phyloP scores from a whole-genome alignment of 2,888 invertebrate genomes.

The Leptopilina syphax region DNA sequence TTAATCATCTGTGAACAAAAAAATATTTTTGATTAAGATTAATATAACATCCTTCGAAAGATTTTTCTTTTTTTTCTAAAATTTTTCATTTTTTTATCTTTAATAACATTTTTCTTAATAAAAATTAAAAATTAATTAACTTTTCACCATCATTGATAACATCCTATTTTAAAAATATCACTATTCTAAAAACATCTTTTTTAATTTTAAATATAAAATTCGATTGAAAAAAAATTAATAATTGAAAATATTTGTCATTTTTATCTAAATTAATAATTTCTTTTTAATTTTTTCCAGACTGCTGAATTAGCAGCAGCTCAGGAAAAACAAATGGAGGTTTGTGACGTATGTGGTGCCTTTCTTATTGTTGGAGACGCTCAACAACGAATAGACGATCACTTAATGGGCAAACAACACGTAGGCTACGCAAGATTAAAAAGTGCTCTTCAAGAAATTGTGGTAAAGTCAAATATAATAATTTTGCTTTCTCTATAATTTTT shows the following conservation, averaged over 20 bases:
- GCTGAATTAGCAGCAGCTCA: conserved; percentile 92
- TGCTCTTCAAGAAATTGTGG: conserved; percentile 80
- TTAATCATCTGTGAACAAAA: background rate
- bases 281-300: conserved; percentile 75
- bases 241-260: background rate
- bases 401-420: conserved; percentile 99
- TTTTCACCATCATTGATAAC: background rate
- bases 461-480: conserved; percentile 56
- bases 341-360: conserved; percentile 98
- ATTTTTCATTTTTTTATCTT: too few species aligned
- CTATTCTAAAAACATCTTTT: background rate
- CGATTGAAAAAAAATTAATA: too few species aligned
- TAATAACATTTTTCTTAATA: too few species aligned
- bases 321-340: conserved; percentile 99
- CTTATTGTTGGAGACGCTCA: conserved; percentile 99
- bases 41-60: too few species aligned
- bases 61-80: too few species aligned
- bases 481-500: too few species aligned
- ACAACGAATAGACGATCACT: conserved; percentile 97
- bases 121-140: background rate
- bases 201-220: background rate
- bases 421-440: conserved; percentile 86
- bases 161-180: too few species aligned
- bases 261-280: conserved; percentile 12
- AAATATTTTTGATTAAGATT: background rate